Evolutionary conservation across 2,113 vertebrate genomes (phyloP), one percentile per base, ranked within the genome.

Genomic region (Larimichthys crocea): DNA sequence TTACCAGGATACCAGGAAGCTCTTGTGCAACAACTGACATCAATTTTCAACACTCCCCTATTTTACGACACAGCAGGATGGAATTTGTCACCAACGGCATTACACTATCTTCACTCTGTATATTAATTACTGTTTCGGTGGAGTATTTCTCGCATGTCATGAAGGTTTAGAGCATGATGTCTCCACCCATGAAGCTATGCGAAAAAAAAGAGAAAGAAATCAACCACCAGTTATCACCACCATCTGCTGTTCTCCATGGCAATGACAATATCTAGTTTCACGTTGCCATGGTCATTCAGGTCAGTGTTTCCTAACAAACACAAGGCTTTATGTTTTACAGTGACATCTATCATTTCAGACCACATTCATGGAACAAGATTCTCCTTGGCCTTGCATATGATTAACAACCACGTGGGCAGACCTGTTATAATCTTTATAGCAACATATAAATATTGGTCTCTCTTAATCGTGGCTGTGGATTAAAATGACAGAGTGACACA

Each of bases 21-120:
- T 56, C 22, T 80, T 67, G 20, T 61, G 73, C 61, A 86, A 84
- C 74, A 74, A 69, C 48, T 52, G 44, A 22, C 76, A 52, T 17
- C 5, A 6, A 31, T 5, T 64, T 80, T 72, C 49, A 55, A 65
- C 62, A 60, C n/a, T 56, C 6, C 20, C 16, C 26, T 44, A 31
- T 69, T 76, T 81, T 69, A 59, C 53, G 71, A 72, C 61, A 52
- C 15, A 55, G 14, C 10, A 44, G 17, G 16, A 26, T 19, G n/a
- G 5, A 31, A 63, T 4, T 7, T 3, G 31, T 56, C 22, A 48
- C 29, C 1, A 52, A 44, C 5, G 65, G 1, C 16, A 35, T 10
- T 16, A 29, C 42, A 26, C 10, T 7, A 48, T 14, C 50, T 40
- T 35, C 29, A 52, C n/a, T 1, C 5, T 44, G 10, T 60, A 49